Conservation (phyloP, 1,140 invertebrate genomes). For the Dreissena rostriformis region DNA sequence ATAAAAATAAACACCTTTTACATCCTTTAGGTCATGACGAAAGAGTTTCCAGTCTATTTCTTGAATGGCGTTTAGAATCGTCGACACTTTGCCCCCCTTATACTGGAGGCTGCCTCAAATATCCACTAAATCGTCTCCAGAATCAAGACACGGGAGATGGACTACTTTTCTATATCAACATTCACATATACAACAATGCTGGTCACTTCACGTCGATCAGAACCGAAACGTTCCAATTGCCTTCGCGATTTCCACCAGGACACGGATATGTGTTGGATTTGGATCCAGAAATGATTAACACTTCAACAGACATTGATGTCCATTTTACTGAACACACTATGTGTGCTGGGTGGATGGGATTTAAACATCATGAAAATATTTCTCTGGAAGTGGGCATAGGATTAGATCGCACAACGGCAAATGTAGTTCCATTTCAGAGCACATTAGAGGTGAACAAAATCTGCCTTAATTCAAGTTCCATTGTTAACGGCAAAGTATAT, state of each 20-base stretch:
- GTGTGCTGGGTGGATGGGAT: conserved; percentile 61
- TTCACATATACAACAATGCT: conserved; percentile 61
- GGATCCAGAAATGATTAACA: background rate
- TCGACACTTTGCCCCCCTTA: conserved; percentile 1
- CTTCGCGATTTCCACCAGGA: conserved; percentile 53
- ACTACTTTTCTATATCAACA: conserved; percentile 27
- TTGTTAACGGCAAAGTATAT: background rate
- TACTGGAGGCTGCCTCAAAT: conserved; percentile 43
- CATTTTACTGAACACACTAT: conserved; percentile 46
- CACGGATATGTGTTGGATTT: conserved; percentile 57
- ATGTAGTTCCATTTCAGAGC: conserved; percentile 45
- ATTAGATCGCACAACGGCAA: conserved; percentile 18
- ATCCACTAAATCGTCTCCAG: conserved; percentile 45
- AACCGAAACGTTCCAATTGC: conserved; percentile 50
- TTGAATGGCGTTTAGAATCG: conserved; percentile 7
- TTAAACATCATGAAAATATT: conserved; percentile 58
- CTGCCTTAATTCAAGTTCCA: conserved; percentile 5
- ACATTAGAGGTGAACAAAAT: background rate
- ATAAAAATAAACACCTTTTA: background rate
- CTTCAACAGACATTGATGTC: conserved; percentile 30
- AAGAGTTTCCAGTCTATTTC: background rate
- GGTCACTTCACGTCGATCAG: conserved; percentile 46
- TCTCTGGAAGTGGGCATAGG: conserved; percentile 57
- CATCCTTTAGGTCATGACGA: conserved; percentile 23
- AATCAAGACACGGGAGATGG: conserved; percentile 24